Conservation (phyloP, 1,140 invertebrate genomes). For the Drosophila tsacasi region DNA sequence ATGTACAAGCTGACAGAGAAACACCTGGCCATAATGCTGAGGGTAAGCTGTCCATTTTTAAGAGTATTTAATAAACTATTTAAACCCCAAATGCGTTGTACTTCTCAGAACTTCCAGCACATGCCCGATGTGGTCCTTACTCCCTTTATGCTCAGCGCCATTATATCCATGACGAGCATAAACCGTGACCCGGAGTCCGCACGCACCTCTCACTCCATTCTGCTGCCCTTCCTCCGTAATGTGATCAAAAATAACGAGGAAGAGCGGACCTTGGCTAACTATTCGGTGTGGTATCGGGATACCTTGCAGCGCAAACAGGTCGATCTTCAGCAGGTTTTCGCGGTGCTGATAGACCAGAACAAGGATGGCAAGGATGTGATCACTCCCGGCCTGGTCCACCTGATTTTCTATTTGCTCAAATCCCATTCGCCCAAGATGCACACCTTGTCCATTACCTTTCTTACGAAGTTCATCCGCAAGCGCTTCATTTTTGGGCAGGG, state of each 20-base stretch:
- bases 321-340: conserved; percentile 73
- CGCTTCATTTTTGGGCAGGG: conserved; percentile 80
- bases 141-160: conserved; percentile 79
- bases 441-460: conserved; percentile 68
- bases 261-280: conserved; percentile 59
- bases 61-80: not conserved
- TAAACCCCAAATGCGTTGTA: not conserved
- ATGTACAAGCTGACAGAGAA: conserved; percentile 77
- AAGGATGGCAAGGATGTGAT: conserved; percentile 82
- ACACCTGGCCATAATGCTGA: conserved; percentile 64
- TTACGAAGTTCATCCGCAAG: conserved; percentile 75
- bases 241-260: conserved; percentile 79
- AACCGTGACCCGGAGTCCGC: conserved; percentile 78
- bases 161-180: conserved; percentile 74
- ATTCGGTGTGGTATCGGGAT: conserved; percentile 81
- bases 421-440: conserved; percentile 65
- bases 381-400: conserved; percentile 73
- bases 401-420: conserved; percentile 75
- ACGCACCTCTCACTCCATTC: conserved; percentile 56
- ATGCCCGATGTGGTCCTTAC: conserved; percentile 78
- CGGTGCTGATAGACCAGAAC: conserved; percentile 80
- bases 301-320: conserved; percentile 74
- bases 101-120: conserved; percentile 68
- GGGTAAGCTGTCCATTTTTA: conserved; percentile 31
- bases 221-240: conserved; percentile 75